Percentiles rank a stretch among this genome's conserved stretches.
Evolutionary conservation across 2,888 invertebrate species (phyloP).

Genomic region (Thyatira batis): DNA sequence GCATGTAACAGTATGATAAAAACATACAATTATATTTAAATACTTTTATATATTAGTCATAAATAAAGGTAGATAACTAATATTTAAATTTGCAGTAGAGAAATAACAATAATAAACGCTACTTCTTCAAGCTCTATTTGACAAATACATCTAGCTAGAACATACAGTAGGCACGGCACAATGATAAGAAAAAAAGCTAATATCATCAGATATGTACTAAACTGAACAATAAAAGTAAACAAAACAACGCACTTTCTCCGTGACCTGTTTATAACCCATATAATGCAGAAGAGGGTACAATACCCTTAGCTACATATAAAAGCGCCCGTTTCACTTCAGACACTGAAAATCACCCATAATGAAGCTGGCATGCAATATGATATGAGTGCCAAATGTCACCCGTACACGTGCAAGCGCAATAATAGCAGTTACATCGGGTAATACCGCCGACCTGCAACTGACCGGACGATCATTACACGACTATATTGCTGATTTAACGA

Average conservation of each 20-base stretch:
- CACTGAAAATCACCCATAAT: neutral
- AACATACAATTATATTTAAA: too few species aligned
- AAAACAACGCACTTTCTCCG: neutral
- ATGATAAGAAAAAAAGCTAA: neutral
- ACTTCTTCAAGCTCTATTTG: too few species aligned
- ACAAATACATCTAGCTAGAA: too few species aligned
- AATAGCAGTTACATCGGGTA: constrained; percentile 18
- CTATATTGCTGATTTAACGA: neutral
- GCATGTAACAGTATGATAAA: too few species aligned
- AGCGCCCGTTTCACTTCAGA: neutral
- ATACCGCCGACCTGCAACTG: constrained; percentile 24
- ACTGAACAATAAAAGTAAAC: neutral
- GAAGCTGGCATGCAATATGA: neutral
- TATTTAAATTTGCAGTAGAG: too few species aligned
- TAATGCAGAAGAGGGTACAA: neutral
- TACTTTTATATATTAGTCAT: too few species aligned
- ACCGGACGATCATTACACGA: neutral
- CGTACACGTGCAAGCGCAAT: constrained; percentile 30
- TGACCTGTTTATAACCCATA: neutral
- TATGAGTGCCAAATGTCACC: constrained; percentile 28
- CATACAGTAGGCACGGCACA: neutral
- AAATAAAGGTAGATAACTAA: too few species aligned
- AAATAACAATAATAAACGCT: too few species aligned
- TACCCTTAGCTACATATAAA: neutral
- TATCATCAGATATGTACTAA: too few species aligned